phyloP scores from a whole-genome alignment of 2,888 invertebrate species.

The Troides aeacus region DNA sequence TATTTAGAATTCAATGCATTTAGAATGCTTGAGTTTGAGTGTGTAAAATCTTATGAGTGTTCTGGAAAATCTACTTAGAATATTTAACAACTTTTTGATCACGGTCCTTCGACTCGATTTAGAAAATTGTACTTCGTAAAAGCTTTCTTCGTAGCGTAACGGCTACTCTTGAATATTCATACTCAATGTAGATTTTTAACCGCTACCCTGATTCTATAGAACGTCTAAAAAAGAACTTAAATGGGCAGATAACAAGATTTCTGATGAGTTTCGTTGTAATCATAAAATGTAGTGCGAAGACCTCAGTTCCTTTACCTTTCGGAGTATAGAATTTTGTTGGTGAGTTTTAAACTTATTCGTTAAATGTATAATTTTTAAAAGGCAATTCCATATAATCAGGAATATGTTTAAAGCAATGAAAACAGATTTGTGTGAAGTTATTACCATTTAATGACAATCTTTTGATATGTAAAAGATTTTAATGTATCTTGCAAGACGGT shows the following conservation, averaged over 20 bases:
- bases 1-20: too few relatives aligned
- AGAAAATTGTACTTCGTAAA: conserved; percentile 14
- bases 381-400: too few relatives aligned
- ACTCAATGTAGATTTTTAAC: conserved; percentile 15
- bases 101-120: conserved; percentile 13
- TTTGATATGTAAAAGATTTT: too few relatives aligned
- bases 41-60: background rate
- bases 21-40: too few relatives aligned
- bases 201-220: conserved; percentile 6
- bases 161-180: conserved; percentile 17
- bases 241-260: conserved; percentile 2
- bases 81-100: conserved; percentile 28
- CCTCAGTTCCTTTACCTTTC: background rate
- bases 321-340: background rate
- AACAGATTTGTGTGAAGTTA: too few relatives aligned
- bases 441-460: too few relatives aligned
- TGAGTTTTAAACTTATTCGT: background rate
- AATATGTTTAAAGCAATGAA: too few relatives aligned
- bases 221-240: background rate
- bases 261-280: background rate
- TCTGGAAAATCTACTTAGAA: background rate
- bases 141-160: conserved; percentile 3
- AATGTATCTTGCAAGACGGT: too few relatives aligned
- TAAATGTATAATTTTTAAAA: background rate
- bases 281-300: background rate